phyloP scores from a whole-genome alignment of 2,797 vertebrate genomes.

The Epinephelus awoara region DNA sequence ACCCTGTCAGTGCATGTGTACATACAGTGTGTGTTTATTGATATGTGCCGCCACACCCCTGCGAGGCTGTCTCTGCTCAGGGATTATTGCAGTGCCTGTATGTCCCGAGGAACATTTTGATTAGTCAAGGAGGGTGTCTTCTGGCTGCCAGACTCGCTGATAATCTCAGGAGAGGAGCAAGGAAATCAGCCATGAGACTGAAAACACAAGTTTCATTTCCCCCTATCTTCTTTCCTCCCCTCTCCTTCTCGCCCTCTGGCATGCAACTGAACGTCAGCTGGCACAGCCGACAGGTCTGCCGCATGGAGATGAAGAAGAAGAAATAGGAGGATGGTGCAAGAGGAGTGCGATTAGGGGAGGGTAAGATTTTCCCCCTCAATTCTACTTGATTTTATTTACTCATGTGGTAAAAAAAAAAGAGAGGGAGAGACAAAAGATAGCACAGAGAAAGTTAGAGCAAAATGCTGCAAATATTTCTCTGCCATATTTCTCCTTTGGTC shows the following conservation, averaged over 20 bases:
- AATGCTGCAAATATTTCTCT: conserved; percentile 56
- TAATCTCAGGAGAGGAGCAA: conserved; percentile 73
- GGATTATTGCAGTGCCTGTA: conserved; percentile 48
- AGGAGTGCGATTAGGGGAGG: conserved; percentile 22
- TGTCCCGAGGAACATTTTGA: conserved; percentile 67
- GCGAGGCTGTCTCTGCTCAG: conserved; percentile 31
- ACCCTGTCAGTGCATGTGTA: conserved; percentile 19
- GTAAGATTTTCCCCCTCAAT: neutral
- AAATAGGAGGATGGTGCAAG: conserved; percentile 33
- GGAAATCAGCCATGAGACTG: conserved; percentile 72
- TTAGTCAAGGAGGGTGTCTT: conserved; percentile 66
- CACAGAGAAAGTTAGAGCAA: conserved; percentile 35
- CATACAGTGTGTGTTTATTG: conserved; percentile 27
- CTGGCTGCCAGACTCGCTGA: conserved; percentile 66
- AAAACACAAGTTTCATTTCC: conserved; percentile 76
- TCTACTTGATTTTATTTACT: conserved; percentile 15
- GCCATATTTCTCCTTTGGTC: conserved; percentile 46
- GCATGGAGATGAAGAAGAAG: conserved; percentile 59
- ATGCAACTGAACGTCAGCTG: conserved; percentile 65
- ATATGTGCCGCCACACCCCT: conserved; percentile 54
- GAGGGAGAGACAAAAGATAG: conserved; percentile 10
- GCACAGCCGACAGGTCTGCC: conserved; percentile 58
- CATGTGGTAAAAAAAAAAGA: neutral
- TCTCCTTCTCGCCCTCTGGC: conserved; percentile 65
- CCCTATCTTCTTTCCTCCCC: conserved; percentile 43